Base-by-base conservation (phyloP, 2,888 invertebrate genomes). In the Drosophila affinis region DNA sequence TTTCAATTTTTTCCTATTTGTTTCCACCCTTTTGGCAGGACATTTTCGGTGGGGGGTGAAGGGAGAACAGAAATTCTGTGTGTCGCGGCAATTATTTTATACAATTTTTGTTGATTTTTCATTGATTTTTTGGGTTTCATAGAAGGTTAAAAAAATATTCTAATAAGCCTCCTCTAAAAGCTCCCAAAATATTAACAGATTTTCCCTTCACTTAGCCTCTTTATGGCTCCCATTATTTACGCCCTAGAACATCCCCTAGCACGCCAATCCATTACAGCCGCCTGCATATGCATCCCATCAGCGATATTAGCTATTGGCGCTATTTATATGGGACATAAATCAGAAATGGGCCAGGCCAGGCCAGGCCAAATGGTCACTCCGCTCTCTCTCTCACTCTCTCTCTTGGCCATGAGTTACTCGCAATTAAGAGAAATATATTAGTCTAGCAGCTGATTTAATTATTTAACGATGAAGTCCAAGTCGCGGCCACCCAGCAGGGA, bases 401-500 rank as follows among this genome's bases (percentile, higher is more conserved):
- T 71, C 56, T 65, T 55, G 68, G 71, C 65, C 55, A 77, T 63
- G 82, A 82, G 68, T 72, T 67, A 79, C 67, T 76, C 70, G 90
- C 89, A 89, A 90, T 91, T 90, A 88, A 90, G 86, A 82, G 83
- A 84, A 89, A 91, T 84, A 91, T 88, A 90, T 90, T 90, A 87
- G 91, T 89, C 91, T 85, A 81, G 89, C 87, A 82, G 81, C 89
- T 88, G 90, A 90, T 91, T 90, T 91, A 91, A 90, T 90, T 91
- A 91, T 91, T 91, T 79, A 90, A 90, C 88, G 89, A 89, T 90
- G 89, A 89, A 90, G 81, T 88, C 62, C 71, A 75, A 69, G 75
- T 62, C 65, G 77, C 72, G 75, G 53, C 29, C 53, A 53, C 57
- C 72, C 48, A 68, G 61, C 54, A 44, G 45, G 52, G 27, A 47